A percentile compares a stretch with the other conserved stretches of the same genome.
These are phyloP conservation scores for Notoglanidium macrostoma DNA, from an alignment of 2,797 vertebrate species.

Conservation along the genomic window DNA sequence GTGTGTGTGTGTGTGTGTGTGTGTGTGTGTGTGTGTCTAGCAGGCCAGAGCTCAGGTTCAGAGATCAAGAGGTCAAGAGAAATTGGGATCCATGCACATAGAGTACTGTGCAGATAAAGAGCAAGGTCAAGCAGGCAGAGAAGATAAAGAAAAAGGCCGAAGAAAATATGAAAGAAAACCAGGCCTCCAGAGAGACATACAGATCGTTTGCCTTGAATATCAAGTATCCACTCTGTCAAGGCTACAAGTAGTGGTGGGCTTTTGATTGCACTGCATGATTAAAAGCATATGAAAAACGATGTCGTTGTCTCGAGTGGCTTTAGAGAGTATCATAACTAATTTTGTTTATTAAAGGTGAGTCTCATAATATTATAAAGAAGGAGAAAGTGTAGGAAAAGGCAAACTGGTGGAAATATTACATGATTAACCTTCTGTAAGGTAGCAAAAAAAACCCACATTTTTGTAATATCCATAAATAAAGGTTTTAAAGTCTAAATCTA, in stretches of 20 bases:
- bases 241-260: background rate
- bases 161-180: background rate
- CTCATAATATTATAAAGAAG: background rate
- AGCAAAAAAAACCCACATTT: no score
- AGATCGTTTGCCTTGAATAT: conserved; percentile 7
- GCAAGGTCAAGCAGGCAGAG: conserved; percentile 23
- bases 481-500: background rate
- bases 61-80: conserved; percentile 35
- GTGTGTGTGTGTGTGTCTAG: background rate
- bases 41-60: background rate
- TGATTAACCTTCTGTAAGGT: background rate
- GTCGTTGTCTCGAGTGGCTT: background rate
- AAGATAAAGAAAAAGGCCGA: background rate
- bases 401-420: background rate
- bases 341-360: background rate
- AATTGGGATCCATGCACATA: background rate
- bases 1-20: background rate
- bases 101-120: conserved; percentile 25
- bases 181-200: background rate
- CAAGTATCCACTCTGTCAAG: conserved; percentile 31
- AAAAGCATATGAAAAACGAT: conserved; percentile 23
- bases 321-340: background rate
- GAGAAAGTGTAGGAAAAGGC: background rate
- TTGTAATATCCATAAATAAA: no score
- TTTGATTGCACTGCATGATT: conserved; percentile 15